Percentiles rank a stretch among this genome's conserved stretches.
These are phyloP conservation scores for Mimachlamys varia DNA, from an alignment of 2,888 invertebrate genomes.

Conservation along the genomic window DNA sequence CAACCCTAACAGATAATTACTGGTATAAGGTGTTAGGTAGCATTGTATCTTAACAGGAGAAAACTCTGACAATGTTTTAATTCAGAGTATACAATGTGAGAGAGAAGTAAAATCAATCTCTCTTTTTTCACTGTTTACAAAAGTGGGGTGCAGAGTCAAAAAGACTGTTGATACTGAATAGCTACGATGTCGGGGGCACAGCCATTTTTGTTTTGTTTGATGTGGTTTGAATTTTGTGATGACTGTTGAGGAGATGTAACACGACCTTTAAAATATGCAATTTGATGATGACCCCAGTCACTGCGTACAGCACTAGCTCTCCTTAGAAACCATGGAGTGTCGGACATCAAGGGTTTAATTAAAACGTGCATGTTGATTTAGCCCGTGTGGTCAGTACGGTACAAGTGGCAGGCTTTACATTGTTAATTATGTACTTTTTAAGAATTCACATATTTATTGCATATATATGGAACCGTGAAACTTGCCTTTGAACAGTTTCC, in stretches of 20 bases:
- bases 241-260: slow-evolving; percentile 21
- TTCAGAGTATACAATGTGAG: too few species aligned
- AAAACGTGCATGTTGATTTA: not conserved
- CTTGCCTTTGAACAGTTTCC: not conserved
- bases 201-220: slow-evolving; percentile 16
- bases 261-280: slow-evolving; percentile 23
- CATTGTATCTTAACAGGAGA: not conserved
- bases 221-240: not conserved
- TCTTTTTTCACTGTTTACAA: not conserved
- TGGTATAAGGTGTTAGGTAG: not conserved
- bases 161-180: not conserved
- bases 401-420: not conserved
- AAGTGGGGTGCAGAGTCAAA: not conserved
- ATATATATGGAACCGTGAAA: slow-evolving; percentile 1
- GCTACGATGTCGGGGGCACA: slow-evolving; percentile 15
- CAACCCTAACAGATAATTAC: not conserved
- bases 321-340: slow-evolving; percentile 5
- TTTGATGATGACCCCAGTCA: not conserved
- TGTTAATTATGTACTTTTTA: not conserved
- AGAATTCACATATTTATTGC: slow-evolving; percentile 10
- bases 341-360: not conserved
- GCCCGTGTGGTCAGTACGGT: not conserved
- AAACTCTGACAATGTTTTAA: too few species aligned
- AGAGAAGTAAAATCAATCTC: too few species aligned
- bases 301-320: not conserved